phyloP scores from a whole-genome alignment of 2,888 invertebrate species.

The Dyspetes luteomarginatus region DNA sequence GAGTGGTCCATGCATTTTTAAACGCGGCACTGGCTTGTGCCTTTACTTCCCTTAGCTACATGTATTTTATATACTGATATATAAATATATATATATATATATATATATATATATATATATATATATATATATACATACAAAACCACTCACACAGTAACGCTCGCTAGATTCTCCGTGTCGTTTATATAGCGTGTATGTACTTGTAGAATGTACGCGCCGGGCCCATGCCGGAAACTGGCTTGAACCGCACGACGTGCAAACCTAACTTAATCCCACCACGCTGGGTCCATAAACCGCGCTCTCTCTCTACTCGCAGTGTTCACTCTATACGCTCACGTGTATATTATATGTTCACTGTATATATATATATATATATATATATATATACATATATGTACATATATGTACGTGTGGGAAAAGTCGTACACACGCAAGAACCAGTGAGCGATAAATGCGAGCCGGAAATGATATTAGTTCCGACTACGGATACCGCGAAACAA shows the following conservation, averaged over 20 bases:
- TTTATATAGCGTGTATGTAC: slow-evolving; percentile 25
- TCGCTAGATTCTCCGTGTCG: slow-evolving; percentile 30
- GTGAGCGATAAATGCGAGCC: slow-evolving; percentile 61
- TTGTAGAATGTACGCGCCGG: not conserved
- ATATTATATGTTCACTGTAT: not conserved
- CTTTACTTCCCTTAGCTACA: slow-evolving; percentile 42
- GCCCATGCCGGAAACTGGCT: slow-evolving; percentile 68
- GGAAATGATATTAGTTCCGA: slow-evolving; percentile 66
- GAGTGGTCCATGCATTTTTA: slow-evolving; percentile 81
- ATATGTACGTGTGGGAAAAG: not conserved
- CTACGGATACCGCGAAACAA: slow-evolving; percentile 60
- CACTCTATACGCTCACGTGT: slow-evolving; percentile 25
- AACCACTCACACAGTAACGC: slow-evolving; percentile 6
- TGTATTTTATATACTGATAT: slow-evolving; percentile 6
- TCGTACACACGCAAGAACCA: slow-evolving; percentile 30
- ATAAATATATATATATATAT: not conserved
- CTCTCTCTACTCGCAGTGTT: slow-evolving; percentile 33
- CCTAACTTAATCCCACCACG: slow-evolving; percentile 68
- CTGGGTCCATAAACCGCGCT: slow-evolving; percentile 59
- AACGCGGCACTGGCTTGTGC: slow-evolving; percentile 61
- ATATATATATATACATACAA: not conserved
- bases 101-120: not conserved
- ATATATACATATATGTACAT: slow-evolving; percentile 5
- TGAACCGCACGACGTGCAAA: slow-evolving; percentile 69
- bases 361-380: not conserved